Evolutionary conservation across 2,888 invertebrate genomes (phyloP), one percentile per base, ranked within the genome.

Genomic region (Scaeva pyrastri): DNA sequence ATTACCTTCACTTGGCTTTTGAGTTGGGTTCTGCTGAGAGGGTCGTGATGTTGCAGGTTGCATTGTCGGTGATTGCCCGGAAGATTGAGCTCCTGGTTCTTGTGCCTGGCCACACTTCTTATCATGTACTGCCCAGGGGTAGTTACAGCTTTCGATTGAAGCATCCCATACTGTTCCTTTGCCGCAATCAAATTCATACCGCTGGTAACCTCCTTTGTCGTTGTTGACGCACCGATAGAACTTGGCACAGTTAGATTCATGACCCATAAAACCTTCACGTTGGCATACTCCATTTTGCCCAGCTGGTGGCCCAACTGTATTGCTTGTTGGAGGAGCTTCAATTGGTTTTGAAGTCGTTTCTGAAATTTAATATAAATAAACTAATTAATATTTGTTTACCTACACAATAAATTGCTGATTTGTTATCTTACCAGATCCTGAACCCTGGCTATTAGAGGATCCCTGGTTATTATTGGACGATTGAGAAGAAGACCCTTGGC

Each of bases 171-270:
- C 93, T 11, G 94, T 94, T 21, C 95, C 95, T 72, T 94, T 94
- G 0, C 94, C 95, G 89, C 95, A 95, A 36, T 91, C 91, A 88
- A 94, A 95, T 43, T 95, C 94, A 88, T 94, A 94, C 90, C 93
- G 94, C 7, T 92, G 93, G 71, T 92, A 94, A 16, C 93, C 93
- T 31, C 94, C 94, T 78, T 93, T 93, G 64, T 94, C 94, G 88
- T 94, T 93, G 85, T 94, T 92, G 0, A 94, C 95, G 90, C 95
- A 95, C 60, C 95, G 93, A 88, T 95, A 94, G 90, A 95, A 95
- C 90, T 94, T 95, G 70, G 93, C 93, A 88, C 95, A 95, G 64
- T 94, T 92, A n/a, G 88, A 82, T n/a, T 90, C 89, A 88, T 93
- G 91, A 0, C 89, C 88, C 68, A 92, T 83, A 83, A 91, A 93